These are phyloP conservation scores for Dynastes tityus DNA, from an alignment of 2,888 invertebrate species.

Conservation along the genomic window DNA sequence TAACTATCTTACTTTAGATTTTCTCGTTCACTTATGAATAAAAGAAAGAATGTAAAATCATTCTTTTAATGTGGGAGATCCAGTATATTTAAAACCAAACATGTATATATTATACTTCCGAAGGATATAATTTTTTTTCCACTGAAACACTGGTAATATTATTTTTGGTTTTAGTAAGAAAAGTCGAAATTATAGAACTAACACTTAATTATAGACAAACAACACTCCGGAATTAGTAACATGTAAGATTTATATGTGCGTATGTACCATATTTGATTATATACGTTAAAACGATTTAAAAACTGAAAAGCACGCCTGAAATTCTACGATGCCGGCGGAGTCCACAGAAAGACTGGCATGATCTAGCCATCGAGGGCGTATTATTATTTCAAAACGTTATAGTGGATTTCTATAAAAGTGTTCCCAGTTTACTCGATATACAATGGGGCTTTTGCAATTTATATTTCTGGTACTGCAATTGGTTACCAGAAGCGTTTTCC, in stretches of 20 bases:
- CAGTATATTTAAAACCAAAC: neutral
- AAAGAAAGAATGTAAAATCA: too few relatives aligned
- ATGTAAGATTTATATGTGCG: conserved; percentile 16
- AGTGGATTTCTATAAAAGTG: conserved; percentile 66
- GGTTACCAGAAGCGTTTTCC: conserved; percentile 55
- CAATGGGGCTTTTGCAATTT: conserved; percentile 62
- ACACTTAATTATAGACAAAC: conserved; percentile 35
- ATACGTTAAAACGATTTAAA: conserved; percentile 31
- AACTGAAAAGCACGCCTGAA: conserved; percentile 25
- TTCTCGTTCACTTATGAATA: too few relatives aligned
- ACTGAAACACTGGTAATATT: conserved; percentile 23
- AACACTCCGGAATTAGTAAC: conserved; percentile 20
- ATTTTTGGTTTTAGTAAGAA: neutral
- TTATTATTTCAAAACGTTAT: conserved; percentile 62
- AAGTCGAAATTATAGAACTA: neutral
- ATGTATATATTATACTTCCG: neutral
- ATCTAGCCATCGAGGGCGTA: conserved; percentile 50
- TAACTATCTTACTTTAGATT: too few relatives aligned
- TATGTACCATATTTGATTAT: conserved; percentile 52
- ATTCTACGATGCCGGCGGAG: conserved; percentile 50
- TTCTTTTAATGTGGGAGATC: too few relatives aligned
- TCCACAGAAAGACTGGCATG: conserved; percentile 53
- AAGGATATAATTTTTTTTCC: neutral
- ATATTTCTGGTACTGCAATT: conserved; percentile 59
- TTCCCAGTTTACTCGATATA: conserved; percentile 60